Evolutionary conservation across 2,888 invertebrate species (phyloP).

Genomic region (Hipparchia sbordonii): DNA sequence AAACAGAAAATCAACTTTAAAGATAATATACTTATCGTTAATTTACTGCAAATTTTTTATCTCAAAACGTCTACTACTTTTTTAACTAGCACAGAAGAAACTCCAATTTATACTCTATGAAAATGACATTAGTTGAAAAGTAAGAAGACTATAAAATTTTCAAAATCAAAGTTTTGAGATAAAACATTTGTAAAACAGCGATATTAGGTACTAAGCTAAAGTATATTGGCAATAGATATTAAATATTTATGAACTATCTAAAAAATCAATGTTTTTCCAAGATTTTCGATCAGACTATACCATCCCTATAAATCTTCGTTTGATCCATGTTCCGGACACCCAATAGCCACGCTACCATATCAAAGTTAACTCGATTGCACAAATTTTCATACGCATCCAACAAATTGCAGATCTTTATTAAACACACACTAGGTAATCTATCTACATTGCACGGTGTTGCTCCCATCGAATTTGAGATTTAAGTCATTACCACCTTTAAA

Average conservation of each 20-base stretch:
- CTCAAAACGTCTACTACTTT: too few species aligned
- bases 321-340: not conserved
- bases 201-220: not conserved
- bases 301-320: not conserved
- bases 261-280: not conserved
- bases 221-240: not conserved
- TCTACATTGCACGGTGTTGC: conserved; percentile 43
- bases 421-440: conserved; percentile 40
- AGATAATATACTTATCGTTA: too few species aligned
- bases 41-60: too few species aligned
- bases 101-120: too few species aligned
- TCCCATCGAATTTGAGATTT: conserved; percentile 44
- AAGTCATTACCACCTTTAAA: conserved; percentile 23
- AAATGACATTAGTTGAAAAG: too few species aligned
- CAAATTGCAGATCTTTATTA: conserved; percentile 68
- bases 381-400: conserved; percentile 44
- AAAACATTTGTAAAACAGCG: not conserved
- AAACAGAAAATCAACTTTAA: too few species aligned
- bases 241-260: too few species aligned
- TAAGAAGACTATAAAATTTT: too few species aligned
- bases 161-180: too few species aligned
- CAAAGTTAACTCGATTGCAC: conserved; percentile 14
- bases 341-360: conserved; percentile 4
- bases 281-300: not conserved
- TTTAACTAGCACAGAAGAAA: too few species aligned